Conservation (phyloP, 2,113 vertebrate species). For the Heptranchias perlo region DNA sequence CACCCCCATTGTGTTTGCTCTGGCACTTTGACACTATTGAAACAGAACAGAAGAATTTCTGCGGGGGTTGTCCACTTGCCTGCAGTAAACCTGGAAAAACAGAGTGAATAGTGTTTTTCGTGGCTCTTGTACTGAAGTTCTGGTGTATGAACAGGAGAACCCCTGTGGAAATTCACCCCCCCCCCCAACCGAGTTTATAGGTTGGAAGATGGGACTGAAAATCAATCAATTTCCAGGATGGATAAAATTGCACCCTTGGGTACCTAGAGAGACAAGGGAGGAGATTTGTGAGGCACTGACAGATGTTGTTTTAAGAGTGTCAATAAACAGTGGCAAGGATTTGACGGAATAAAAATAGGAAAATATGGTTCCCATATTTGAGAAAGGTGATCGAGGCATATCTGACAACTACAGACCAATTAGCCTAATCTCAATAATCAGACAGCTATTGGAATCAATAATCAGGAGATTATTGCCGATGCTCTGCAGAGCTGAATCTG, state of each 20-base stretch:
- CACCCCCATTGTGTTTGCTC: not conserved
- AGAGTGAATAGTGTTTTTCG: not conserved
- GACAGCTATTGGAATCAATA: no score
- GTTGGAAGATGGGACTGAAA: not conserved
- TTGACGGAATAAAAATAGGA: not conserved
- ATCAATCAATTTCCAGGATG: not conserved
- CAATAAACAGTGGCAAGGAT: not conserved
- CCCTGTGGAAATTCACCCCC: not conserved
- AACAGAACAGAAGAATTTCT: not conserved
- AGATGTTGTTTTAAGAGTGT: not conserved
- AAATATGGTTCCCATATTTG: not conserved
- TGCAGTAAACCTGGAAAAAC: not conserved
- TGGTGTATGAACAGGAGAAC: not conserved
- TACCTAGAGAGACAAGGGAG: no score
- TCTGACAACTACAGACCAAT: no score
- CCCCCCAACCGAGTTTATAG: not conserved
- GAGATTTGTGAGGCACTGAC: not conserved
- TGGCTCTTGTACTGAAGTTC: not conserved
- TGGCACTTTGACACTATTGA: not conserved
- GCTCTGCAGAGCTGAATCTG: not conserved
- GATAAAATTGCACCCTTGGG: not conserved
- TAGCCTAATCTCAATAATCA: no score
- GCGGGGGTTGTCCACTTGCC: not conserved
- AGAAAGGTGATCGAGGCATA: not conserved
- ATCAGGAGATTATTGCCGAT: no score